phyloP scores from a whole-genome alignment of 2,888 invertebrate genomes.

The Graphium colonna region DNA sequence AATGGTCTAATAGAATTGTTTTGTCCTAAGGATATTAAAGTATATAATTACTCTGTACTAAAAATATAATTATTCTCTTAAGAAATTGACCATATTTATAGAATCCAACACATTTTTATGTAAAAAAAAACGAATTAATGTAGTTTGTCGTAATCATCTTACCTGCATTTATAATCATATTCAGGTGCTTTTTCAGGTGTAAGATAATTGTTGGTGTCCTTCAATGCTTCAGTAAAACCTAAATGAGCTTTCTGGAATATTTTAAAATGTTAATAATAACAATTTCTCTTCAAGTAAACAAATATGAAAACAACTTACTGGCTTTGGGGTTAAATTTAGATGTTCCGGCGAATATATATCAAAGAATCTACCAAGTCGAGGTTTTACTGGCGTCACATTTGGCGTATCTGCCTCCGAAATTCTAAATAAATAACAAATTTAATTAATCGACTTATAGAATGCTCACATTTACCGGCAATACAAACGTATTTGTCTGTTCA shows the following conservation, averaged over 20 bases:
- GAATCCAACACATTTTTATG: too few relatives aligned
- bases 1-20: too few relatives aligned
- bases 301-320: slow-evolving; percentile 49
- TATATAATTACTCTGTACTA: too few relatives aligned
- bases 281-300: not conserved
- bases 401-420: slow-evolving; percentile 43
- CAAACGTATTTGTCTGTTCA: slow-evolving; percentile 29
- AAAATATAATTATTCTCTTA: too few relatives aligned
- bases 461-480: slow-evolving; percentile 16
- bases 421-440: slow-evolving; percentile 40
- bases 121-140: too few relatives aligned
- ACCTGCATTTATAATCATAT: slow-evolving; percentile 63
- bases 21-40: not conserved
- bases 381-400: slow-evolving; percentile 56
- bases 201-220: slow-evolving; percentile 51
- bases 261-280: not conserved
- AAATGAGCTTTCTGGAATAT: slow-evolving; percentile 48
- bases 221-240: slow-evolving; percentile 40
- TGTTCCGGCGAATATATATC: slow-evolving; percentile 75
- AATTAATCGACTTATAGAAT: slow-evolving; percentile 1
- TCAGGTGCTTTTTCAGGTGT: slow-evolving; percentile 55
- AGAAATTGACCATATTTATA: too few relatives aligned
- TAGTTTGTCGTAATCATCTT: slow-evolving; percentile 12
- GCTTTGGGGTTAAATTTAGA: slow-evolving; percentile 67
- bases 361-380: slow-evolving; percentile 62